These are phyloP conservation scores for Mormyrus proboscirostris DNA, from an alignment of 2,797 vertebrate species.

Conservation along the genomic window DNA sequence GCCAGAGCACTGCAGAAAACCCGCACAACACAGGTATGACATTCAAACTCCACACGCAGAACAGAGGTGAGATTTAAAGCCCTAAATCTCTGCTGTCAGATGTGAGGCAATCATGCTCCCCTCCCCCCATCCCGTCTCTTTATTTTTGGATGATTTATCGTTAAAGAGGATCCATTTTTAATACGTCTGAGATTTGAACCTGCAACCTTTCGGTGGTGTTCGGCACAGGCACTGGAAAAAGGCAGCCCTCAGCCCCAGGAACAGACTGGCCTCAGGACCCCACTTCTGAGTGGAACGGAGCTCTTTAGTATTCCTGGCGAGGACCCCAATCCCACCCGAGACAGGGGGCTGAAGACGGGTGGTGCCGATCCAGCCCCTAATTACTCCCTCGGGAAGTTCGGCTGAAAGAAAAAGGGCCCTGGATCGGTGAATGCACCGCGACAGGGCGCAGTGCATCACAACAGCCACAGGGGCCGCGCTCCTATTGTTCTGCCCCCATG, in stretches of 20 bases:
- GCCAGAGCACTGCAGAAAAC: neutral
- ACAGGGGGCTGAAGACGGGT: neutral
- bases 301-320: neutral
- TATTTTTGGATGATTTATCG: neutral
- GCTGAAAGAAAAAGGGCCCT: neutral
- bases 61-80: neutral
- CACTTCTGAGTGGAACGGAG: neutral
- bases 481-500: neutral
- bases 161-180: neutral
- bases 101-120: neutral
- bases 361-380: neutral
- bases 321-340: neutral
- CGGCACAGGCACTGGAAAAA: neutral
- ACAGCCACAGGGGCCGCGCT: neutral
- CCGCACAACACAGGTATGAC: neutral
- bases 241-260: neutral
- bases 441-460: neutral
- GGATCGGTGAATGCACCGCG: neutral
- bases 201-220: neutral
- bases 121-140: neutral
- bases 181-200: neutral
- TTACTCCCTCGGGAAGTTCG: neutral
- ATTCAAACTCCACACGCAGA: neutral
- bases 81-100: neutral
- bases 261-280: neutral